phyloP scores from a whole-genome alignment of 1,140 invertebrate genomes.

The Grapholita molesta region DNA sequence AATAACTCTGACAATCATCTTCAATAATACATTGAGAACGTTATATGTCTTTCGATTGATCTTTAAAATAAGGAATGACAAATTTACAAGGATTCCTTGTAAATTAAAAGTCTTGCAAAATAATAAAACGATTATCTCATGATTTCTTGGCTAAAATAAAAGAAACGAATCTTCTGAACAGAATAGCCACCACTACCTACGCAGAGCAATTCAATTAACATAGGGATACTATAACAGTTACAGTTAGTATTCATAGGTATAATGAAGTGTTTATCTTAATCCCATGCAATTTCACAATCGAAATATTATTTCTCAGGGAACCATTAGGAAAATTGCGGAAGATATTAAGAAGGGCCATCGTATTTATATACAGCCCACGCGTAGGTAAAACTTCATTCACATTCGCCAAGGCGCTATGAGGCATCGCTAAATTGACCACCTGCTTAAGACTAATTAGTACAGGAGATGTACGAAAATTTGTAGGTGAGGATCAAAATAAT shows the following conservation, averaged over 20 bases:
- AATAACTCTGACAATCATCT: no score
- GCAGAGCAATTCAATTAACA: neutral
- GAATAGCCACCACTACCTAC: neutral
- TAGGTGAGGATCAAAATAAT: no score
- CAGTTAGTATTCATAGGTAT: neutral
- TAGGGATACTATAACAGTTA: neutral
- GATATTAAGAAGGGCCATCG: slow-evolving; percentile 11
- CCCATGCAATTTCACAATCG: neutral
- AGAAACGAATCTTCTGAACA: neutral
- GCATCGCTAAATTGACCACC: slow-evolving; percentile 10
- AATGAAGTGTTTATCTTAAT: neutral
- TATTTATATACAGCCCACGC: slow-evolving; percentile 3
- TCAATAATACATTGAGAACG: no score
- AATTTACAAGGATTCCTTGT: no score
- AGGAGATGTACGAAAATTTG: no score
- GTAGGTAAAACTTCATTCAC: neutral
- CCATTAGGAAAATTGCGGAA: slow-evolving; percentile 4
- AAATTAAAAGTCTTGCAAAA: no score
- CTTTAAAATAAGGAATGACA: no score
- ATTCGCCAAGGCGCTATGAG: neutral
- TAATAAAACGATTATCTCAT: no score
- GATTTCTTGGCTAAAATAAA: no score
- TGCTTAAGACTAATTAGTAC: slow-evolving; percentile 8
- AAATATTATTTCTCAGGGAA: slow-evolving; percentile 13
- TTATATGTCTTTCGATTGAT: no score